Evolutionary conservation across 2,113 vertebrate species (phyloP), one percentile per base, ranked within the genome.

Genomic region (Lepisosteus oculatus): DNA sequence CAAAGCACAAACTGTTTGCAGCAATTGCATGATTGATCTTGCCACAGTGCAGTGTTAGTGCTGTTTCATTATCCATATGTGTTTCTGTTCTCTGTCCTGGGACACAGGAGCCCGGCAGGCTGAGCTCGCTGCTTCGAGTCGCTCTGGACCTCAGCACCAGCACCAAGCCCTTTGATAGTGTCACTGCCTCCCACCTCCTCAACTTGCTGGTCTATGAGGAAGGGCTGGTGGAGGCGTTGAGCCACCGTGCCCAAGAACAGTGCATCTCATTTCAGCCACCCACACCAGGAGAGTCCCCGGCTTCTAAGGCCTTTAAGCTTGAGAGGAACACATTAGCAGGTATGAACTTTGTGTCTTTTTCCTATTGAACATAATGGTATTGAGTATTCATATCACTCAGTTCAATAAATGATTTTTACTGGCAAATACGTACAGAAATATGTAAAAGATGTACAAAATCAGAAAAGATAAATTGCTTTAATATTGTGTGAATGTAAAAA

Each of bases 111-210:
- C 83, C 84, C 2, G 82, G 86, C 72, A 85, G 84, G 70, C 57
- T 94, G 55, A 29, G 5, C 43, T 42, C 70, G 2, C 83, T 98
- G 1, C 94, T 98, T 29, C 87, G 86, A 81, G 95, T 89, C 54
- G 94, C 95, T 3, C 55, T 99, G 80, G 91, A 91, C 65, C 94
- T 99, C 68, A 98, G 94, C 81, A 95, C 90, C 55, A 99, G 97
- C 86, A 95, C 93, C 14, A 98, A 95, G 72, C 97, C 97, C 0
- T 98, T 96, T 0, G 95, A 99, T 80, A 97, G 96, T 51, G 93
- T 98, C 2, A 95, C 96, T 11, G 95, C 96, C 43, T 94, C 96
- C 0, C 94, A 95, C 85, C 83, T 99, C 70, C 83, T 99, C 68
- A 90, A 89, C 76, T 91, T 98, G 29, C 84, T 98, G 66, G 83